These are phyloP conservation scores for Charanyca ferruginea DNA, from an alignment of 2,888 invertebrate genomes.

Conservation along the genomic window DNA sequence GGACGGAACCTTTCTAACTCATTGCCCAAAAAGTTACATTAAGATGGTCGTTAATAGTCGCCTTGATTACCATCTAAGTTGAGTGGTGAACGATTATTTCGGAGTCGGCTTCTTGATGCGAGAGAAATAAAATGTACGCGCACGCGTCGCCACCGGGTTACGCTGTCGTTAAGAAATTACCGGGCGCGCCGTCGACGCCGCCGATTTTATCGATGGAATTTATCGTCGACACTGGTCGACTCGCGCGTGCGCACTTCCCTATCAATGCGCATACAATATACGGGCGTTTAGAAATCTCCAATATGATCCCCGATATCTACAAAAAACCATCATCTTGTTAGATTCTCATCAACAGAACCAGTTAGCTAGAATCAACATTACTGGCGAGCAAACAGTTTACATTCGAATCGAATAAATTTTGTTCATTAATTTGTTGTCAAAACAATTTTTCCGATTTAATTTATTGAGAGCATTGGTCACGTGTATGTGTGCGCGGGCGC, in stretches of 20 bases:
- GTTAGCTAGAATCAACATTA: constrained; percentile 11
- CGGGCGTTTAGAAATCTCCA: constrained; percentile 67
- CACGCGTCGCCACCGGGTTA: constrained; percentile 90
- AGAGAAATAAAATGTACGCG: constrained; percentile 89
- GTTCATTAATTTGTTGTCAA: constrained; percentile 75
- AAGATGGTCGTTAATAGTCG: constrained; percentile 88
- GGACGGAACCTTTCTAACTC: constrained; percentile 78
- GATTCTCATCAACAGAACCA: constrained; percentile 23
- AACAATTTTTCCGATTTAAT: constrained; percentile 81
- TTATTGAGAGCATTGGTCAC: constrained; percentile 79
- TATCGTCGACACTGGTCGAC: constrained; percentile 87
- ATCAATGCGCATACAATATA: constrained; percentile 68
- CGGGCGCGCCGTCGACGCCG: constrained; percentile 85
- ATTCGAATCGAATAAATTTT: constrained; percentile 58
- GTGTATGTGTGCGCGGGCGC: constrained; percentile 75
- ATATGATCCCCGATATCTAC: constrained; percentile 54
- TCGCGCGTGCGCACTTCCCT: constrained; percentile 80
- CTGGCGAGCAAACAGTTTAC: constrained; percentile 46
- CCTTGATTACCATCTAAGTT: constrained; percentile 90
- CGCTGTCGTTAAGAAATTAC: constrained; percentile 91
- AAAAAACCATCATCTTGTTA: constrained; percentile 31
- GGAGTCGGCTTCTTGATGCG: constrained; percentile 86
- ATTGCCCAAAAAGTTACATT: constrained; percentile 85
- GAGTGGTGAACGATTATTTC: constrained; percentile 90
- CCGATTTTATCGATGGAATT: constrained; percentile 91